Base-by-base conservation (phyloP, 1,140 invertebrate genomes). In the Drosophila teissieri region DNA sequence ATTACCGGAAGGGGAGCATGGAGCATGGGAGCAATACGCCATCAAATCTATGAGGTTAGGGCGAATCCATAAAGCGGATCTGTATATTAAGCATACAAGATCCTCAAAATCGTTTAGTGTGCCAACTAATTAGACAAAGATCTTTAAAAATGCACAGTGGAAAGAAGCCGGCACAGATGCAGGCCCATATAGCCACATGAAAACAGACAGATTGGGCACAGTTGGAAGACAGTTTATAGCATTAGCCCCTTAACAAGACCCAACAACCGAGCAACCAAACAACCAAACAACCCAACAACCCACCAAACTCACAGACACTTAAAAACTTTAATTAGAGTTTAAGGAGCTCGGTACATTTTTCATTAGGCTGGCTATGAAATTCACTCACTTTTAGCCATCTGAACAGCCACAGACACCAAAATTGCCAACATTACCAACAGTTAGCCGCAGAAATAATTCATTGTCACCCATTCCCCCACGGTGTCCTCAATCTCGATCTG, bases 251-350 rank as follows among this genome's bases (percentile, higher is more conserved):
- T 45, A 48, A 55, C 63, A 70, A 48, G 54, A 60, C 61, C 72
- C 58, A 75, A 65, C 53, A 48, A 56, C 55, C 49, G 39, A 53
- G 40, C 70, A 57, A 46, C 44, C 14, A 31, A 4, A 22, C 19
- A 19, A 60, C 61, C 72, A 52, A 75, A 57, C 53, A 48, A 56
- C 55, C 51, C 36, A 54, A 46, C 62, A 58, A 46, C 45, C n/a
- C 15, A 5, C n/a, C n/a, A 4, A 53, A 45, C 51, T 39, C 40
- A 67, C 51, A 64, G 54, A 61, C 82, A 78, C 62, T 69, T 79
- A 77, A 85, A 78, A 60, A 86, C 83, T 77, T 86, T 86, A 86
- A 86, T 86, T 86, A 86, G 83, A 86, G 79, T 88, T 86, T 86
- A 86, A 86, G 79, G 70, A 86, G 75, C 78, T 40, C 44, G 44